phyloP scores from a whole-genome alignment of 2,797 vertebrate species.

The Arctocebus calabarensis region DNA sequence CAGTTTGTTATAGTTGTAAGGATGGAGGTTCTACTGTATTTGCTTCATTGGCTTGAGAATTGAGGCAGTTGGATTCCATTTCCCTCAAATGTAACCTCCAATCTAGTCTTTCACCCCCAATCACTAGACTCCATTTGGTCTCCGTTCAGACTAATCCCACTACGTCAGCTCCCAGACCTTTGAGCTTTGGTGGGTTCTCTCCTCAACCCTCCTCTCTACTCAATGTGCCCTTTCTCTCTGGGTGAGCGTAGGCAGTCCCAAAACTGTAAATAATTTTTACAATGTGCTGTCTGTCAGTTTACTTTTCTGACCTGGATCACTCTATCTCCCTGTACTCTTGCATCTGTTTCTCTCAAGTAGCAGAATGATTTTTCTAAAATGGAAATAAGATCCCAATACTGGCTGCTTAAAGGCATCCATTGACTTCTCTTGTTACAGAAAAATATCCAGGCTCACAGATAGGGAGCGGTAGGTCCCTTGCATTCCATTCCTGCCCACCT shows the following conservation, averaged over 20 bases:
- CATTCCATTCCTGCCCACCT: neutral
- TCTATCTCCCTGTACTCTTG: neutral
- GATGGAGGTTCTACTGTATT: too few relatives aligned
- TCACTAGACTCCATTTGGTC: too few relatives aligned
- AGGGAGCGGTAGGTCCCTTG: neutral
- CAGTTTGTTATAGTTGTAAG: too few relatives aligned
- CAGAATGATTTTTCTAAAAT: neutral
- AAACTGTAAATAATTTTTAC: neutral
- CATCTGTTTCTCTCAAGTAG: neutral
- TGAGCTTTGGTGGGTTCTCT: neutral
- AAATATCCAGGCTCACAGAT: neutral
- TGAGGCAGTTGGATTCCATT: too few relatives aligned
- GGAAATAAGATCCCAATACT: neutral
- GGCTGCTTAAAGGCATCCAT: neutral
- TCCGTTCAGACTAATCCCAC: neutral
- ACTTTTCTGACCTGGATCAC: neutral
- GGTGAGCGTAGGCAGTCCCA: neutral
- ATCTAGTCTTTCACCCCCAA: too few relatives aligned
- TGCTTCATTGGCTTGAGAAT: neutral
- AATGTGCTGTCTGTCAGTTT: neutral
- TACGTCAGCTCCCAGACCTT: neutral
- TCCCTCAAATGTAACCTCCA: too few relatives aligned
- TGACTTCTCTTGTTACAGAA: neutral
- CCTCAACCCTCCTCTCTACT: neutral
- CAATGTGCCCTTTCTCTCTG: neutral